These are phyloP conservation scores for Luperina nickerlii DNA, from an alignment of 2,888 invertebrate genomes.

Conservation along the genomic window DNA sequence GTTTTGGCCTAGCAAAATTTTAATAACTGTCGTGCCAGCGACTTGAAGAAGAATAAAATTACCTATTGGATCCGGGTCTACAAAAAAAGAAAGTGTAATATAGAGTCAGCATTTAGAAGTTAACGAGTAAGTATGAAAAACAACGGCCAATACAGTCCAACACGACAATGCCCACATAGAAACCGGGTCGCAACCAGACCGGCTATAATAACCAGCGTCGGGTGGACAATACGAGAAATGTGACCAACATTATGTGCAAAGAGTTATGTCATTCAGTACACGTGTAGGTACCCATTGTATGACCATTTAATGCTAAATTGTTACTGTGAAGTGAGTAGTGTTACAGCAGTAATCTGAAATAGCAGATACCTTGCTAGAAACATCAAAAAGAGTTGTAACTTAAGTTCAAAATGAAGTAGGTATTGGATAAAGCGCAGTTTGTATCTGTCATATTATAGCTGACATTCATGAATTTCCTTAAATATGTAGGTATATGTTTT, in stretches of 20 bases:
- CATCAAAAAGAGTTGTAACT: neutral
- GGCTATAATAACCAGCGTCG: constrained; percentile 57
- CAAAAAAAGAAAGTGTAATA: neutral
- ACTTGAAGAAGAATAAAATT: too few relatives aligned
- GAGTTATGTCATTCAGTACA: constrained; percentile 53
- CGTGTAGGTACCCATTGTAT: constrained; percentile 27
- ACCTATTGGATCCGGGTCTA: neutral
- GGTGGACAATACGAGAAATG: constrained; percentile 53
- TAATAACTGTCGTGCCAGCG: too few relatives aligned
- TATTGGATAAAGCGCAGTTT: neutral
- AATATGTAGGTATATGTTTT: neutral
- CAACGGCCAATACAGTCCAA: constrained; percentile 50
- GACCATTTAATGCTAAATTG: constrained; percentile 6
- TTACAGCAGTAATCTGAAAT: neutral
- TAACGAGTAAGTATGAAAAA: neutral
- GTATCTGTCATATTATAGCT: neutral
- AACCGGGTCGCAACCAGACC: constrained; percentile 65
- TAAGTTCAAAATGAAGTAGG: neutral
- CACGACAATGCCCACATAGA: constrained; percentile 42
- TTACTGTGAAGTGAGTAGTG: neutral
- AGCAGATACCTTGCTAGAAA: constrained; percentile 1
- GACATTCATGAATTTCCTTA: neutral
- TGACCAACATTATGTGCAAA: constrained; percentile 39
- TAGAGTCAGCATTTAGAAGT: neutral
- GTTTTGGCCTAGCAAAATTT: too few relatives aligned